Conservation (phyloP, 2,113 vertebrate species). For the Atractosteus spatula region DNA sequence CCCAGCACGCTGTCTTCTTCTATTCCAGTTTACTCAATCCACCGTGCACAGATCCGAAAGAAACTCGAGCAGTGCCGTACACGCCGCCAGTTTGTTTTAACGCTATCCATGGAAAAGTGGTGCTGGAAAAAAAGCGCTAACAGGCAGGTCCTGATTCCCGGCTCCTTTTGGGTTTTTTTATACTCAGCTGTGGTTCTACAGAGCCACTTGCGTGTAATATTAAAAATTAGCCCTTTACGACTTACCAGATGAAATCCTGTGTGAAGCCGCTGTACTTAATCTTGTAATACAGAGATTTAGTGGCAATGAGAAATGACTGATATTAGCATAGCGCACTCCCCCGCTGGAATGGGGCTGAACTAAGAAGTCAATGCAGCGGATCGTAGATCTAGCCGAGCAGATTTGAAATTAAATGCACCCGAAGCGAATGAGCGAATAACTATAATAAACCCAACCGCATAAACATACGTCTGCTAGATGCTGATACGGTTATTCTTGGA, state of each 20-base stretch:
- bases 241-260: constrained; percentile 1
- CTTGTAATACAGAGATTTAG: constrained; percentile 17
- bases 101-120: constrained; percentile 54
- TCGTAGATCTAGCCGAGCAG: constrained; percentile 20
- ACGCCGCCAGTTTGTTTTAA: neutral
- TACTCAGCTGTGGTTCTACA: constrained; percentile 37
- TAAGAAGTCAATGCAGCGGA: constrained; percentile 25
- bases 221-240: constrained; percentile 13
- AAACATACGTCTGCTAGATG: neutral
- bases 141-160: neutral
- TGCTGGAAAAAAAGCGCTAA: constrained; percentile 49
- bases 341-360: constrained; percentile 14
- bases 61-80: constrained; percentile 21
- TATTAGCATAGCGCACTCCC: constrained; percentile 28
- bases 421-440: neutral
- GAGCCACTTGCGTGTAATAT: constrained; percentile 36
- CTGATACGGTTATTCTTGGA: neutral
- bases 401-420: constrained; percentile 26
- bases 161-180: constrained; percentile 29
- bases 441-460: neutral
- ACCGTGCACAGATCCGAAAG: constrained; percentile 43
- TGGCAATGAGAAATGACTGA: constrained; percentile 28
- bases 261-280: constrained; percentile 3
- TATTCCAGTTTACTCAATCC: constrained; percentile 27
- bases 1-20: neutral